Base-by-base conservation (phyloP, 2,888 invertebrate species). In the Tenthredo scrophulariae region DNA sequence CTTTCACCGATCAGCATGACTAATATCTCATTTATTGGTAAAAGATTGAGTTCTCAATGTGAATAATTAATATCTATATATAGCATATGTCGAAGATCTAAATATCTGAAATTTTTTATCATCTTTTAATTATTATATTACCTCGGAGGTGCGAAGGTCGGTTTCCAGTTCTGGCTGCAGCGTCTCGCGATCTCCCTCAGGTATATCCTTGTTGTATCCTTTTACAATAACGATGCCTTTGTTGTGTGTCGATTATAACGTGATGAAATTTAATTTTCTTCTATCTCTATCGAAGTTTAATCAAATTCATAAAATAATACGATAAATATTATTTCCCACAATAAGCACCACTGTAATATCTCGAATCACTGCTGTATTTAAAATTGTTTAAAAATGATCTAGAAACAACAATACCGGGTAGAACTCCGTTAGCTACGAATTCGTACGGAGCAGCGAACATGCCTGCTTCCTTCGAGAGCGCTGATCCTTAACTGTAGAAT, bases 381-480 rank as follows among this genome's bases (percentile, higher is more conserved):
- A 2, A 18, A 29, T 29, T 67, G 2, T 33, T 67, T 15, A 26
- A 29, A 67, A 15, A 67, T 15, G 15, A 67, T 67, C 6, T 33
- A 15, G 5, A 6, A 26, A 10, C 26, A 62, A 62, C 15, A 13
- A 43, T 1, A 43, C 43, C 72, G 22, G 43, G 18, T 22, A 43
- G 1, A 67, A 67, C 13, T 67, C 67, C 29, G 67, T 67, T 74
- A 40, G 72, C 18, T 40, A 72, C 22, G 43, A 74, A 29, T 29
- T 15, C 62, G 37, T 62, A 80, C 80, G 80, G 80, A 80, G 80
- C 62, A 40, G 33, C 54, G 15, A 26, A 62, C 58, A 33, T 37
- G 58, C 80, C 80, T 80, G 80, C 50, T 80, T 80, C 62, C 80
- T 62, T 62, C 62, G 62, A 80, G 80, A 80, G 80, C 80, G 80